Evolutionary conservation across 2,797 vertebrate genomes (phyloP), one percentile per base, ranked within the genome.

Genomic region (Sphaeramia orbicularis): DNA sequence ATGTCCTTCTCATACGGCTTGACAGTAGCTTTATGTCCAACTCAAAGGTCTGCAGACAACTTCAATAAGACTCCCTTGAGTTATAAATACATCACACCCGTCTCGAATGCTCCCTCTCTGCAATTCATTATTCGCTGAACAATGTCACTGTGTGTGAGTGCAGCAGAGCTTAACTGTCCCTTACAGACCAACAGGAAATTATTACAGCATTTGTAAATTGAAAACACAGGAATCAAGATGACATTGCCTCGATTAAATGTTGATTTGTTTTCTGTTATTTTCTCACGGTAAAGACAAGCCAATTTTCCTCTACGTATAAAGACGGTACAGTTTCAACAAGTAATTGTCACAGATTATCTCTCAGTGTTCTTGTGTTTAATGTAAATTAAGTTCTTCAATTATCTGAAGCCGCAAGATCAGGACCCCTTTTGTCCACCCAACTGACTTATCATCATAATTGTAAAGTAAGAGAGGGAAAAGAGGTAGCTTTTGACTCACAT

Each of bases 401-500:
- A 52, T 59, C 12, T 49, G 10, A 63, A 53, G 43, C 45, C 59
- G 61, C 16, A 4, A 38, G 1, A 67, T 63, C 19, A 42, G 40
- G 11, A 66, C 37, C 37, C 43, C 35, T 67, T 30, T 57, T 10
- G 32, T 52, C 30, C 4, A 45, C 12, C 21, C 49, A 53, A 43
- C 36, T 44, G 0, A 56, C 11, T 51, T 12, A 37, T 54, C 41
- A 43, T 10, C 24, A 78, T 53, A 37, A 3, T 76, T 12, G 16
- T 35, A 16, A 10, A 74, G 32, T 6, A 0, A 27, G 14, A 7
- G 24, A 47, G 7, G 47, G 24, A 47, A 7, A 62, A 53, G 37
- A 67, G 0, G 38, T 2, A n/a, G 3, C 15, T 32, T 6, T 12
- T 51, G 76, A 98, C 98, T 99, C 91, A 99, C 98, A 95, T 95